A percentile compares a stretch with the other conserved stretches of the same genome.
These are phyloP conservation scores for Fabriciana adippe DNA, from an alignment of 2,888 invertebrate species.

Conservation along the genomic window DNA sequence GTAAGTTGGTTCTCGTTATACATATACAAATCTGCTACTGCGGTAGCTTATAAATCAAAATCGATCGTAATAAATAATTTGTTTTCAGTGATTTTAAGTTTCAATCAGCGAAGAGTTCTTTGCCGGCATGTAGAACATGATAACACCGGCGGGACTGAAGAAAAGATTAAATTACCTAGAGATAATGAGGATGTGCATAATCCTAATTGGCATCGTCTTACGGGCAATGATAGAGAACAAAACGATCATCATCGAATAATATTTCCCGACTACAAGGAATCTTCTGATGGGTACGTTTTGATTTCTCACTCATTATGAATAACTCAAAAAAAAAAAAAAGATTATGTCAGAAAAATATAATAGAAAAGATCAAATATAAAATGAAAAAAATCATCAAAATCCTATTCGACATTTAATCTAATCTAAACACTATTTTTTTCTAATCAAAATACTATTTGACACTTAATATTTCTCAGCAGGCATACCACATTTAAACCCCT, in stretches of 20 bases:
- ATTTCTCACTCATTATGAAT: neutral
- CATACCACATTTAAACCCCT: neutral
- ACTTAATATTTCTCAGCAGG: neutral
- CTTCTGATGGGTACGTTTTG: constrained; percentile 1
- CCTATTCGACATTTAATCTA: too few relatives aligned
- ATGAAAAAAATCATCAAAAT: too few relatives aligned
- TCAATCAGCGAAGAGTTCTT: neutral
- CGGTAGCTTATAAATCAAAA: too few relatives aligned
- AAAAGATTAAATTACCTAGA: neutral
- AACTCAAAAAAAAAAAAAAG: too few relatives aligned
- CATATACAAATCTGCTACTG: too few relatives aligned
- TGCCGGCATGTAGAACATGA: neutral
- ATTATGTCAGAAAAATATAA: too few relatives aligned
- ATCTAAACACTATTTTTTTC: too few relatives aligned
- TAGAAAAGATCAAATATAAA: too few relatives aligned
- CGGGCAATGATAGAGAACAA: neutral
- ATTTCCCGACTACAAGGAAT: constrained; percentile 12
- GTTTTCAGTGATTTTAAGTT: too few relatives aligned
- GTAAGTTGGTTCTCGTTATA: too few relatives aligned
- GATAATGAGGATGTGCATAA: neutral
- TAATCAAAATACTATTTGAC: too few relatives aligned
- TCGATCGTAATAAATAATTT: too few relatives aligned
- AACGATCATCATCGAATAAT: constrained; percentile 7
- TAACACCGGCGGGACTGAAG: neutral
- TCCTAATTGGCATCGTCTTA: neutral